These are phyloP conservation scores for Drosophila ananassae DNA, from an alignment of 1,140 invertebrate genomes.

Conservation along the genomic window DNA sequence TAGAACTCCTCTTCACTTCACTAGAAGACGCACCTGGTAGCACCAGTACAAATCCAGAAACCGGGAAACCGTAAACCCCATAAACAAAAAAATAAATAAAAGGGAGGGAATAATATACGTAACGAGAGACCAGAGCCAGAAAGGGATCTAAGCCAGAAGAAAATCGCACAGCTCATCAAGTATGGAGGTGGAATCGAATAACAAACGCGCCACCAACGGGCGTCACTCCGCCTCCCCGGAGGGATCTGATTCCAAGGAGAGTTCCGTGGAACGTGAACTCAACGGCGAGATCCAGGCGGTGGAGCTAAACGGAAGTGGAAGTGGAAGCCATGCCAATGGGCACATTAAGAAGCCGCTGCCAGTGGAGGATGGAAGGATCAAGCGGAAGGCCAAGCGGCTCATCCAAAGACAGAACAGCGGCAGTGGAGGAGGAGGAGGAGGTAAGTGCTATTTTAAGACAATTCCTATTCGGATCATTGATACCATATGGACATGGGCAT, in stretches of 20 bases:
- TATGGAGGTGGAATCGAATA: conserved; percentile 70
- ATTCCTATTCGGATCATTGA: no score
- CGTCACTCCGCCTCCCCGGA: conserved; percentile 4
- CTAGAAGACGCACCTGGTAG: conserved; percentile 57
- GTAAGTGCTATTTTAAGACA: neutral
- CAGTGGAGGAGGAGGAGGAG: conserved; percentile 21
- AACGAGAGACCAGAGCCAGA: no score
- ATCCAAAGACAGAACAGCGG: conserved; percentile 82
- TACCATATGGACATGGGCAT: neutral
- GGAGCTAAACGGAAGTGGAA: conserved; percentile 64
- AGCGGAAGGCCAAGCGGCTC: conserved; percentile 73
- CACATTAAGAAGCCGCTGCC: conserved; percentile 76
- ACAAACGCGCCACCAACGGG: conserved; percentile 56
- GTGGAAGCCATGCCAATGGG: conserved; percentile 54
- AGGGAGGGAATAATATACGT: no score
- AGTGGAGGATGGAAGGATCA: conserved; percentile 76
- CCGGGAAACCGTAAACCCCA: no score
- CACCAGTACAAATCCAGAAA: conserved; percentile 54
- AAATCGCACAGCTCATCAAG: neutral
- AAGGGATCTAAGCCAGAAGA: no score
- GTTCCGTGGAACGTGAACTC: conserved; percentile 79
- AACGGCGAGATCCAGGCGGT: conserved; percentile 79
- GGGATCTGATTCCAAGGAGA: conserved; percentile 76
- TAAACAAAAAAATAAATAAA: neutral
- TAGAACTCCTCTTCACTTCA: neutral